A percentile compares a stretch with the other conserved stretches of the same genome.
These are phyloP conservation scores for Conus ventricosus DNA, from an alignment of 1,140 invertebrate species.

Conservation along the genomic window DNA sequence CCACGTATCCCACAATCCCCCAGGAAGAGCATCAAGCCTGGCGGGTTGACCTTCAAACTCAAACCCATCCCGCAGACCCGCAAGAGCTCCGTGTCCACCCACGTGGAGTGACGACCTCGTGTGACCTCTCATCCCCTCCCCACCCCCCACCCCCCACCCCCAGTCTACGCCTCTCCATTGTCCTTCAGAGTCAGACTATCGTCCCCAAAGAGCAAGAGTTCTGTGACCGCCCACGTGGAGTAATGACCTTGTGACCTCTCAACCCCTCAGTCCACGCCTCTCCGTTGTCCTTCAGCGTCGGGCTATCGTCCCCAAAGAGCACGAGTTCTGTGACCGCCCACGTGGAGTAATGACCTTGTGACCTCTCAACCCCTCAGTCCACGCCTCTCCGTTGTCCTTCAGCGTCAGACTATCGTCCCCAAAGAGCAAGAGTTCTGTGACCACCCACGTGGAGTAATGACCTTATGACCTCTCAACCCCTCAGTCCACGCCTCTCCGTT, in stretches of 20 bases:
- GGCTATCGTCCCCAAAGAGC: background rate
- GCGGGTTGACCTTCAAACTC: slow-evolving; percentile 11
- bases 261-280: too few relatives aligned
- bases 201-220: slow-evolving; percentile 29
- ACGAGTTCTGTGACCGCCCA: slow-evolving; percentile 35
- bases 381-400: background rate
- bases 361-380: background rate
- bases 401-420: slow-evolving; percentile 7
- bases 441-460: slow-evolving; percentile 28
- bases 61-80: slow-evolving; percentile 28
- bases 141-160: background rate
- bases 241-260: background rate
- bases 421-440: slow-evolving; percentile 34
- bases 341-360: slow-evolving; percentile 13
- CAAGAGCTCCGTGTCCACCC: slow-evolving; percentile 35
- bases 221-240: slow-evolving; percentile 31
- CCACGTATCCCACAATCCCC: slow-evolving; percentile 33
- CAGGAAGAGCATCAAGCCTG: slow-evolving; percentile 35
- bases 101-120: slow-evolving; percentile 14
- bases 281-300: background rate
- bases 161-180: background rate
- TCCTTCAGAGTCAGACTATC: slow-evolving; percentile 14
- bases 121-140: background rate
- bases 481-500: background rate
- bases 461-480: background rate